Base-by-base conservation (phyloP, 2,888 invertebrate genomes). In the Alloplasta piceator region DNA sequence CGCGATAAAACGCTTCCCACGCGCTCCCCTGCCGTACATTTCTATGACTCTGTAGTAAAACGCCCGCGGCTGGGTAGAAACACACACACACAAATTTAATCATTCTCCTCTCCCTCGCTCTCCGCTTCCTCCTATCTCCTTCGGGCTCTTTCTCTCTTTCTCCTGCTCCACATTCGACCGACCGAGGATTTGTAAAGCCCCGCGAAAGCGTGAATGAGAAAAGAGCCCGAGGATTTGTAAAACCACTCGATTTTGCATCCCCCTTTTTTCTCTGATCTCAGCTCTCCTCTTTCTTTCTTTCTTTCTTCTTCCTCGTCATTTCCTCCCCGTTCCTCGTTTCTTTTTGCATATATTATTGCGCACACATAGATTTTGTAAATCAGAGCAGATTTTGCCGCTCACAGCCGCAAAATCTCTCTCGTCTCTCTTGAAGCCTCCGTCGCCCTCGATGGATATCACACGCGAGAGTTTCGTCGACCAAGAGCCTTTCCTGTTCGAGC, bases 121-220 rank as follows among this genome's bases (percentile, higher is more conserved):
- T n/a, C 52, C 39, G 26, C 5, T 26, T 9, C 46, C 16, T 26
- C 55, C 48, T 60, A 12, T 61, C 38, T 50, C 5, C 26, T 6
- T 36, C 9, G 36, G 43, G 9, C 10, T 55, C 63, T 63, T 73
- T 64, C 41, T 26, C 12, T 10, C n/a, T 48, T 48, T 48, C 48
- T 48, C 55, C 16, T 55, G 6, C 12, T 55, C 12, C 14, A 36
- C 58, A 55, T 67, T 50, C 36, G 41, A 58, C 56, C 38, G 64
- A 43, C 50, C 66, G 71, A 76, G 82, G 80, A 84, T 85, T 85
- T 85, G 82, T 84, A 86, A 86, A 85, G 83, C 81, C 78, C 36
- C 61, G 64, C 81, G 60, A 78, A 73, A 55, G 83, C 78, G 78
- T 83, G 83, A 83, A 82, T 80, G 72, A 82, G 76, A 83, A 76